phyloP scores from a whole-genome alignment of 2,888 invertebrate species.

The Eubasilissa splendida region DNA sequence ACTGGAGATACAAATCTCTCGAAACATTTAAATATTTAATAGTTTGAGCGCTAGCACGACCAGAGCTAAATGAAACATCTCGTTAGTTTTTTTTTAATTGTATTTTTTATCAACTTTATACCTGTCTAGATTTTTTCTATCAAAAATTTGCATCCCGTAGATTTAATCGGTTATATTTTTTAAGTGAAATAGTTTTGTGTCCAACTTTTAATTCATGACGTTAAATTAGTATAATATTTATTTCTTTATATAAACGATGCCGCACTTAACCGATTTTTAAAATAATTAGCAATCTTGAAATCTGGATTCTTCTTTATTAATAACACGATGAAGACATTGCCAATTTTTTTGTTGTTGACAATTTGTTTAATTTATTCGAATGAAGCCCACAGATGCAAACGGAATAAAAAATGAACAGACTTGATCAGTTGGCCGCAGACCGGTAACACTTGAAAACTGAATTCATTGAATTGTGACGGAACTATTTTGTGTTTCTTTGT shows the following conservation, averaged over 20 bases:
- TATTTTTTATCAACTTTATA: constrained; percentile 3
- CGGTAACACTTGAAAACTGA: constrained; percentile 8
- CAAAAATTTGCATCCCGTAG: no score
- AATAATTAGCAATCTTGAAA: no score
- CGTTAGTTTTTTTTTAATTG: constrained; percentile 1
- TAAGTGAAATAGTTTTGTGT: no score
- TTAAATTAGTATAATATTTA: no score
- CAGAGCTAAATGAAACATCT: neutral
- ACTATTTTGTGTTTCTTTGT: constrained; percentile 22
- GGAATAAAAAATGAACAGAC: constrained; percentile 9
- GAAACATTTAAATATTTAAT: constrained; percentile 37
- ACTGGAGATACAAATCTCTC: constrained; percentile 30
- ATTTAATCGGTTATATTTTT: no score
- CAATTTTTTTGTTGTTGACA: neutral
- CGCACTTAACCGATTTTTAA: no score
- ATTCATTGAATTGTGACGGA: neutral
- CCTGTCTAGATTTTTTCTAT: neutral
- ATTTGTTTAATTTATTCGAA: constrained; percentile 31
- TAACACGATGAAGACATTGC: neutral
- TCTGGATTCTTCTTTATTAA: neutral
- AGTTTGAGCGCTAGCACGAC: constrained; percentile 31
- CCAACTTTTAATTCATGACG: no score
- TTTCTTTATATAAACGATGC: no score
- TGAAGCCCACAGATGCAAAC: neutral
- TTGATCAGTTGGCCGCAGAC: neutral